Evolutionary conservation across 2,113 vertebrate species (phyloP).

Genomic region (Cyphomyrus plagiostoma): DNA sequence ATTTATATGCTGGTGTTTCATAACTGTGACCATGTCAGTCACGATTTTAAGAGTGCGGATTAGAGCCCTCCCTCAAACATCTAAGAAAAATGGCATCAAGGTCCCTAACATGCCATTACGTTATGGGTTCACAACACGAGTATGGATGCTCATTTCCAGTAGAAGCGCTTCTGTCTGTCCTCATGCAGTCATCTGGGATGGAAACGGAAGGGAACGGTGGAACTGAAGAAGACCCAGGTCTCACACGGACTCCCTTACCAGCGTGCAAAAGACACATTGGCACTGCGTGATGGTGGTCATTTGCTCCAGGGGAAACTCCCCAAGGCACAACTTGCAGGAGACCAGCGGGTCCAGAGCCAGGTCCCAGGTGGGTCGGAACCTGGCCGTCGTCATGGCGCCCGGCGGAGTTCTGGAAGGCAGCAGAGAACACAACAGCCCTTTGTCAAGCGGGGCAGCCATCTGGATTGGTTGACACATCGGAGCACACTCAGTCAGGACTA

Average conservation of each 20-base stretch:
- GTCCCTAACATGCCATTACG: neutral
- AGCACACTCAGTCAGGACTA: neutral
- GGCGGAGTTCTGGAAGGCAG: constrained; percentile 59
- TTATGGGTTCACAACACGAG: neutral
- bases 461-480: neutral
- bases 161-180: neutral
- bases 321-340: constrained; percentile 95
- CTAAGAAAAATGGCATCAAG: neutral
- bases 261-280: constrained; percentile 96
- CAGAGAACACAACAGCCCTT: constrained; percentile 7
- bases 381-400: constrained; percentile 84
- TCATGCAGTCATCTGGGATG: neutral
- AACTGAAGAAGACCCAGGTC: neutral
- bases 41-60: neutral
- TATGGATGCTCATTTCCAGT: neutral
- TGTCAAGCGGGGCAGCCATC: neutral
- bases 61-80: neutral
- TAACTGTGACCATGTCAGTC: neutral
- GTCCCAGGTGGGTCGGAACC: constrained; percentile 92
- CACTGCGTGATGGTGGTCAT: constrained; percentile 97
- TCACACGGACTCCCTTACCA: constrained; percentile 67
- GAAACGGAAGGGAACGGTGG: neutral
- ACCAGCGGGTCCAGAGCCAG: constrained; percentile 92
- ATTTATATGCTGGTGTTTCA: neutral
- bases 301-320: constrained; percentile 93